These are phyloP conservation scores for Saturnia pavonia DNA, from an alignment of 2,888 invertebrate genomes.

Conservation along the genomic window DNA sequence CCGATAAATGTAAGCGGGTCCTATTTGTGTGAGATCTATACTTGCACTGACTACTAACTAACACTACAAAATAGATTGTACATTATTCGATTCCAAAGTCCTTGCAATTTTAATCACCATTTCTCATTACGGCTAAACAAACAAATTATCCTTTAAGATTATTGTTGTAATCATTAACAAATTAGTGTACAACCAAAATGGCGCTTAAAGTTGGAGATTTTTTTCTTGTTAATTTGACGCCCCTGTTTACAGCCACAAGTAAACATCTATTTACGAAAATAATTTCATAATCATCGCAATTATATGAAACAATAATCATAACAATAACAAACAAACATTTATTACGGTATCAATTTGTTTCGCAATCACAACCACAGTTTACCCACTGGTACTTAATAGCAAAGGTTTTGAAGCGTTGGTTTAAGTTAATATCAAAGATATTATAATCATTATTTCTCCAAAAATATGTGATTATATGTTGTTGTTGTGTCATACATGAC, in stretches of 20 bases:
- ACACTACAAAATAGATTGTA: background rate
- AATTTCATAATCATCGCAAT: conserved; percentile 17
- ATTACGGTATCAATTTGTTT: conserved; percentile 14
- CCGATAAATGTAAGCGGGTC: background rate
- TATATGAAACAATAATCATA: background rate
- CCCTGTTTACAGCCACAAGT: conserved; percentile 14
- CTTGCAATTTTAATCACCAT: conserved; percentile 42
- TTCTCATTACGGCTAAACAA: conserved; percentile 23
- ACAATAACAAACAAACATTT: conserved; percentile 1
- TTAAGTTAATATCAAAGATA: background rate
- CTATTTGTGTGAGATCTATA: background rate
- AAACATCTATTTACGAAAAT: conserved; percentile 17
- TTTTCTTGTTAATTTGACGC: conserved; percentile 22
- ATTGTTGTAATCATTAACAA: background rate
- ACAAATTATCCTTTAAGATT: background rate
- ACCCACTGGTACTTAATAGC: conserved; percentile 23
- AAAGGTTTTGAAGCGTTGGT: background rate
- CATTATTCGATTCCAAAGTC: conserved; percentile 45
- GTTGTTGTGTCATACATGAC: too few species aligned
- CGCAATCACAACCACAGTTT: conserved; percentile 41
- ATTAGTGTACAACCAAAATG: conserved; percentile 17
- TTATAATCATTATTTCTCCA: background rate
- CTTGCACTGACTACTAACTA: background rate
- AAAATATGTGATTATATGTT: background rate
- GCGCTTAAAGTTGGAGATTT: conserved; percentile 19